Evolutionary conservation across 2,797 vertebrate genomes (phyloP).

Genomic region (Myotis vivesi): DNA sequence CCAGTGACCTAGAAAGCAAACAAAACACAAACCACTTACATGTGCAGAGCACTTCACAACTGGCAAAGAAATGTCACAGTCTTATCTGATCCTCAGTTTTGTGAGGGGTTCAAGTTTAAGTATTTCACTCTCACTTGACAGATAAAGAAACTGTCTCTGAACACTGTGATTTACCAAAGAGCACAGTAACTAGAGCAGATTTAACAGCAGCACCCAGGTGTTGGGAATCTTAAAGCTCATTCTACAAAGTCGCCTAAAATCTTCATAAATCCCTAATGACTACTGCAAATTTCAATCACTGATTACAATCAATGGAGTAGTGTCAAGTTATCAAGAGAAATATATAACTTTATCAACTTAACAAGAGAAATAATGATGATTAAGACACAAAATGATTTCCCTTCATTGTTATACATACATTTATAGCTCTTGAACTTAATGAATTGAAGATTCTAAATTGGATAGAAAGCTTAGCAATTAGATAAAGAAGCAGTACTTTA

Average conservation of each 20-base stretch:
- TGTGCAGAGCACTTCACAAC: not conserved
- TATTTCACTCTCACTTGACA: not conserved
- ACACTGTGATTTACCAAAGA: not conserved
- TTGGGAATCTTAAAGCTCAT: not conserved
- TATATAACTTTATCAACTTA: not conserved
- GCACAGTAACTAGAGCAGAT: not conserved
- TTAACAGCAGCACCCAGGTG: not conserved
- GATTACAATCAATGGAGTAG: not conserved
- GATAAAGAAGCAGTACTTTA: not conserved
- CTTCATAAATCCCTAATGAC: not conserved
- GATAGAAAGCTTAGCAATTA: slow-evolving; percentile 28
- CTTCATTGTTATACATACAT: not conserved
- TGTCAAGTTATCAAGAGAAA: not conserved
- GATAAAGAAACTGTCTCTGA: slow-evolving; percentile 1
- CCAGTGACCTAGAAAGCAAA: not conserved
- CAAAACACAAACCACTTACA: not conserved
- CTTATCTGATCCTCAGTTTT: not conserved
- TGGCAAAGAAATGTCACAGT: not conserved
- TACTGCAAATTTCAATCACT: not conserved
- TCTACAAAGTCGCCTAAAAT: not conserved
- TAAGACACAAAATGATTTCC: not conserved
- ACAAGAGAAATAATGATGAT: not conserved
- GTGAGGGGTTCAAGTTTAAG: not conserved
- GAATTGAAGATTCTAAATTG: slow-evolving; percentile 5
- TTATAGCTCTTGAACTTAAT: not conserved